phyloP scores from a whole-genome alignment of 2,888 invertebrate genomes.

The Meta bourneti region DNA sequence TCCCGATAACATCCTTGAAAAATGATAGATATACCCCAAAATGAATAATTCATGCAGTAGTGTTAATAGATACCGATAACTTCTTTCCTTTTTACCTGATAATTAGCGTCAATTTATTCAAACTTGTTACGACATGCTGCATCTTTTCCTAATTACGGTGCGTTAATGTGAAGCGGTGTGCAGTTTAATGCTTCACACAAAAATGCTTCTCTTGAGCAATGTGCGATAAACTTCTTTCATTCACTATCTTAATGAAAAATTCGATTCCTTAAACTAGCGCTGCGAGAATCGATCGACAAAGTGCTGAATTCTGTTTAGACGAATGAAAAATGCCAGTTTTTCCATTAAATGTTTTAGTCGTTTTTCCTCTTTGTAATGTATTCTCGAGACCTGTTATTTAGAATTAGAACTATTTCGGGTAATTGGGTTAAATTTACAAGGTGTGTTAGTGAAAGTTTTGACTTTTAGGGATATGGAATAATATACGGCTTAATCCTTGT shows the following conservation, averaged over 20 bases:
- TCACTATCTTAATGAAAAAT: not conserved
- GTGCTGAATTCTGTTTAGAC: too few relatives aligned
- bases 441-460: too few relatives aligned
- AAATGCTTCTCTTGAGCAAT: not conserved
- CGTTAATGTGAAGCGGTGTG: not conserved
- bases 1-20: not conserved
- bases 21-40: conserved; percentile 12
- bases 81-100: conserved; percentile 27
- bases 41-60: conserved; percentile 49
- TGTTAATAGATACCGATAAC: conserved; percentile 48
- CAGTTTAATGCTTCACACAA: not conserved
- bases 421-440: too few relatives aligned
- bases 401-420: too few relatives aligned
- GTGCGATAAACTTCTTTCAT: not conserved
- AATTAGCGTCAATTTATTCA: conserved; percentile 56
- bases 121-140: conserved; percentile 38
- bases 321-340: too few relatives aligned
- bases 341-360: too few relatives aligned
- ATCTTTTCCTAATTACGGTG: not conserved
- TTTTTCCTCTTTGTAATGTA: too few relatives aligned
- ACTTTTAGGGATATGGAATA: too few relatives aligned
- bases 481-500: too few relatives aligned
- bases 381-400: too few relatives aligned
- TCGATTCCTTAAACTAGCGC: not conserved
- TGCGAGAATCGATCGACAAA: too few relatives aligned